Percentiles rank a stretch among this genome's conserved stretches.
Evolutionary conservation across 2,888 invertebrate species (phyloP).

Genomic region (Synanthedon andrenaeformis): DNA sequence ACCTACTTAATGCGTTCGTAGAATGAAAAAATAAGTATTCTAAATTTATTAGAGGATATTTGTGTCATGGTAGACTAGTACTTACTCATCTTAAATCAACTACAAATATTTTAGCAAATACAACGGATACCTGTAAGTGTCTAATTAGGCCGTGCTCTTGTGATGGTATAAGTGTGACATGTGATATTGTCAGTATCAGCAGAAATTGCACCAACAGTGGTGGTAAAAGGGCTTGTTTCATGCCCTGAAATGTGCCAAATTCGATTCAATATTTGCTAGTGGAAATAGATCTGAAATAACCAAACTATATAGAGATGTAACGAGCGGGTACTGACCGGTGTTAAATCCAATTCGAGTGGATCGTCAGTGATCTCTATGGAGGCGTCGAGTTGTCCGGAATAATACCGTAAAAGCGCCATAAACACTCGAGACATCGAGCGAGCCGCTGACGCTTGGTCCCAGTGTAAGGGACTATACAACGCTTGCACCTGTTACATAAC

Average conservation of each 20-base stretch:
- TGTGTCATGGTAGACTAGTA: too few species aligned
- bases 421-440: constrained; percentile 39
- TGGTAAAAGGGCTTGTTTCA: constrained; percentile 21
- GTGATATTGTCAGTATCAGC: constrained; percentile 43
- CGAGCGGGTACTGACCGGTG: constrained; percentile 22
- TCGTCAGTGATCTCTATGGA: constrained; percentile 41
- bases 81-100: too few species aligned
- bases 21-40: too few species aligned
- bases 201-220: constrained; percentile 43
- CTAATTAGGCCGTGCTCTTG: constrained; percentile 44
- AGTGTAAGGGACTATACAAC: constrained; percentile 47
- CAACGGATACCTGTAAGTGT: constrained; percentile 36
- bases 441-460: constrained; percentile 36
- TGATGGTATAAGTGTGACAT: constrained; percentile 47
- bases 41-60: too few species aligned
- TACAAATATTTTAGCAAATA: too few species aligned
- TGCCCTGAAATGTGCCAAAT: constrained; percentile 26
- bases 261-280: too few species aligned
- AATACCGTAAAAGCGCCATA: constrained; percentile 46
- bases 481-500: constrained; percentile 25
- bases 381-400: constrained; percentile 28
- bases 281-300: too few species aligned
- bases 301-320: too few species aligned
- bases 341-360: constrained; percentile 40
- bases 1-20: too few species aligned